Percentiles rank a stretch among this genome's conserved stretches.
phyloP scores from a whole-genome alignment of 1,140 invertebrate species.

The Philotrypesis tridentata region DNA sequence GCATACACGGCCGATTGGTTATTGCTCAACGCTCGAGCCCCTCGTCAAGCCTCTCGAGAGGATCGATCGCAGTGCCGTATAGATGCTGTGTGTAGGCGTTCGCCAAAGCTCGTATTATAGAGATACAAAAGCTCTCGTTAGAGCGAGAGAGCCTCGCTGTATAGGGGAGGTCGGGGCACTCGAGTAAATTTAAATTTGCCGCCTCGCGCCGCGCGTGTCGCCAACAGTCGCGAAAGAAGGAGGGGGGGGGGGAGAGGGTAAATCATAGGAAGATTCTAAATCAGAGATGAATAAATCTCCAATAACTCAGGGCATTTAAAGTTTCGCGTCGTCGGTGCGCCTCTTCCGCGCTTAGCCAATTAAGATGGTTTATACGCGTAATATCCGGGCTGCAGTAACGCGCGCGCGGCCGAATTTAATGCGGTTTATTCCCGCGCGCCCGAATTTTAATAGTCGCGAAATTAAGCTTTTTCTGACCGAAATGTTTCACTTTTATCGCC shows the following conservation, averaged over 20 bases:
- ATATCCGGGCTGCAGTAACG: background rate
- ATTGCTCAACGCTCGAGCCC: constrained; percentile 54
- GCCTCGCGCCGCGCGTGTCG: background rate
- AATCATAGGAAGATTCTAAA: background rate
- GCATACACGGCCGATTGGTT: constrained; percentile 53
- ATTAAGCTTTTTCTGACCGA: constrained; percentile 16
- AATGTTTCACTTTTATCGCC: constrained; percentile 34
- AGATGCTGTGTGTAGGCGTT: background rate
- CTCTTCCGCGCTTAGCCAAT: background rate
- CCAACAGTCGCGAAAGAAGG: too few relatives aligned
- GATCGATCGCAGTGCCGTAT: background rate
- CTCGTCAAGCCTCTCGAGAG: constrained; percentile 50
- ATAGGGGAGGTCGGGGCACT: too few relatives aligned
- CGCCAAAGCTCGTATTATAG: background rate
- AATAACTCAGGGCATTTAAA: constrained; percentile 19
- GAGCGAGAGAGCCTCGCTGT: background rate
- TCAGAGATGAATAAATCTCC: constrained; percentile 15
- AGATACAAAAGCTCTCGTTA: background rate
- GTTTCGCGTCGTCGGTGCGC: background rate
- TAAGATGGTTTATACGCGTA: constrained; percentile 32
- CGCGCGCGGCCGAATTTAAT: constrained; percentile 8
- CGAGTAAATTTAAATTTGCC: background rate
- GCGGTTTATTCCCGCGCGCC: background rate
- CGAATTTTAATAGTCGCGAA: constrained; percentile 31
- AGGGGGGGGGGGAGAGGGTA: too few relatives aligned